phyloP scores from a whole-genome alignment of 2,888 invertebrate genomes.

The Acutogordius australiensis region DNA sequence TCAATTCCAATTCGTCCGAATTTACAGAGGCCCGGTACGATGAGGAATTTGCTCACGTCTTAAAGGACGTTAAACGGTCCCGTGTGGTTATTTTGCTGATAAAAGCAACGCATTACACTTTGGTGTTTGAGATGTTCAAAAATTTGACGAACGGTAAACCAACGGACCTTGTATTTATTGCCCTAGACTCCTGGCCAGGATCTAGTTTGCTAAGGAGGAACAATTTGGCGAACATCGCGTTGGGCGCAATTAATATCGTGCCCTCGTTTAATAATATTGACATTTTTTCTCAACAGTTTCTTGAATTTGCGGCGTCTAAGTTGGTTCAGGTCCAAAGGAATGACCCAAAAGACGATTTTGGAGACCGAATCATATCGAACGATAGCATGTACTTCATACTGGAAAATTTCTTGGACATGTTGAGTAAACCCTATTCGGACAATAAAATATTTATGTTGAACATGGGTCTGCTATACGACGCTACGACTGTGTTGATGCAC shows the following conservation, averaged over 20 bases:
- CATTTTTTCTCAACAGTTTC: too few species aligned
- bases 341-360: too few species aligned
- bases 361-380: too few species aligned
- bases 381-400: too few species aligned
- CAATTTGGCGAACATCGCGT: neutral
- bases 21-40: neutral
- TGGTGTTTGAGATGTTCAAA: neutral
- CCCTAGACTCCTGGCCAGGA: neutral
- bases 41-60: neutral
- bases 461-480: too few species aligned
- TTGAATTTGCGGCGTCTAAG: too few species aligned
- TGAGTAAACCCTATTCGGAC: too few species aligned
- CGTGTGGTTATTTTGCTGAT: neutral
- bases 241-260: neutral
- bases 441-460: too few species aligned
- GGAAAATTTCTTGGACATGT: too few species aligned
- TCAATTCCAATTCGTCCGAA: neutral
- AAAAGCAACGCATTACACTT: neutral
- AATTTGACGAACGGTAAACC: neutral
- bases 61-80: neutral
- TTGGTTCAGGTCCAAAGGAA: too few species aligned
- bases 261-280: too few species aligned
- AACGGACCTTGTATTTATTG: neutral
- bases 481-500: too few species aligned
- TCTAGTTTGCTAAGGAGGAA: neutral